Evolutionary conservation across 37 sponge, comb jelly and placozoan species (phyloP).

Genomic region (Agelas oroides): DNA sequence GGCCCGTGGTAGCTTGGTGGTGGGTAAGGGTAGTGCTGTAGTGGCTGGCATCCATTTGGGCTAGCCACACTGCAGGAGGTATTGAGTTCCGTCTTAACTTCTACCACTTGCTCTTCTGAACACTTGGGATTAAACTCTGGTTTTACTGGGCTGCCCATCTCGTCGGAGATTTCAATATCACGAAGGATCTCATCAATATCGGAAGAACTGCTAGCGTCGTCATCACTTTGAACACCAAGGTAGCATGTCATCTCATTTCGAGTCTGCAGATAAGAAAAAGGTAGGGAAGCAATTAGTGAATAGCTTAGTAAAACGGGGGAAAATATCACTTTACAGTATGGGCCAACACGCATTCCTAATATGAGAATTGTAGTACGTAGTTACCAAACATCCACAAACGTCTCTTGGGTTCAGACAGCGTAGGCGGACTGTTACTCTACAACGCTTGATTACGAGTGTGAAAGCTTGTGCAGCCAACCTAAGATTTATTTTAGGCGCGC

Average conservation of each 20-base stretch:
- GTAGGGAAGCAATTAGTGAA: neutral
- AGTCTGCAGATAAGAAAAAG: constrained; percentile 54
- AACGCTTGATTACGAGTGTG: no score
- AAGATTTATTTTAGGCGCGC: no score
- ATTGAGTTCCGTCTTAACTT: constrained; percentile 54
- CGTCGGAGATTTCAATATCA: constrained; percentile 62
- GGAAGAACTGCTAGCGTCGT: constrained; percentile 52
- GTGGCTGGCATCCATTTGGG: constrained; percentile 19
- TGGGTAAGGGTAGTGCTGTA: constrained; percentile 56
- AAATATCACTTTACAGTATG: no score
- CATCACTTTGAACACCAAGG: constrained; percentile 60
- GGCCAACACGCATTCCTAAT: no score
- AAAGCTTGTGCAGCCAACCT: no score
- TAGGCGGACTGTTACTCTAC: no score
- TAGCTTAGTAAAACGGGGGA: neutral
- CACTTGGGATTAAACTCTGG: constrained; percentile 28
- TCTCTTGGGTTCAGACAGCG: no score
- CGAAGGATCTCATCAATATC: constrained; percentile 69
- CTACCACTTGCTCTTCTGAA: constrained; percentile 1
- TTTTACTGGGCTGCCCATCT: constrained; percentile 38
- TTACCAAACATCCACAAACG: neutral
- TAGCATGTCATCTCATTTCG: constrained; percentile 78
- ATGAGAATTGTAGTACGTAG: neutral
- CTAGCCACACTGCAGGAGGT: constrained; percentile 8
- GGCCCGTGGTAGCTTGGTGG: constrained; percentile 20